Conservation (phyloP, 2,888 invertebrate species). For the Rhodophaea formosa region DNA sequence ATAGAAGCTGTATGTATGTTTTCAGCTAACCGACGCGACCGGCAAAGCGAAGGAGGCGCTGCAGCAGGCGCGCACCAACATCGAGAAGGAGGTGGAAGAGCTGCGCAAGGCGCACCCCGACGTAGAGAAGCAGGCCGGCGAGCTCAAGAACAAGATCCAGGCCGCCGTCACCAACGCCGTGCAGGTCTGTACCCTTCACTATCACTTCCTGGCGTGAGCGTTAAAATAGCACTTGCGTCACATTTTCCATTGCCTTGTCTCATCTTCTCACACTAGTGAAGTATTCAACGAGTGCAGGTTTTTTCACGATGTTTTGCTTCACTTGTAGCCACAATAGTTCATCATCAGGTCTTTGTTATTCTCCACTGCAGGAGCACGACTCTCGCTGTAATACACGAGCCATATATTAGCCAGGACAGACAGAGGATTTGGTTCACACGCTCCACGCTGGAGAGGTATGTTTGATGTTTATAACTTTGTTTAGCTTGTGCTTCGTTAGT, state of each 20-base stretch:
- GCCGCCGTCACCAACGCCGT: constrained; percentile 53
- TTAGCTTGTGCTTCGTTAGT: no score
- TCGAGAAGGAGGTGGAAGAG: constrained; percentile 55
- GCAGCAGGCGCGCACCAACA: constrained; percentile 48
- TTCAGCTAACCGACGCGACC: constrained; percentile 59
- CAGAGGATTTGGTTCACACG: no score
- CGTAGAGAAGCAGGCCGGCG: constrained; percentile 58
- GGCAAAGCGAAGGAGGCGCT: constrained; percentile 66
- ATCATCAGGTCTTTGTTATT: no score
- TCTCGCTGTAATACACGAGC: no score
- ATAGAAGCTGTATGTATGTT: not conserved
- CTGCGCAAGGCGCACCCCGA: constrained; percentile 67
- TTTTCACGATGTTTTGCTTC: no score
- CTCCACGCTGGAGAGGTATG: no score
- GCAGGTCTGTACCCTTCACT: constrained; percentile 38
- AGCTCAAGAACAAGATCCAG: constrained; percentile 54
- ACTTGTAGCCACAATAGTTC: no score
- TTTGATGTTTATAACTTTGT: no score
- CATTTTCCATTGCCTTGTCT: not conserved
- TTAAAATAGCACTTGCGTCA: not conserved
- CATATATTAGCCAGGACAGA: no score
- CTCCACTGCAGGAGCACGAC: no score
- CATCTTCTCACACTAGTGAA: no score
- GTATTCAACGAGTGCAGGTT: no score
- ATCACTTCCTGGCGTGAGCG: not conserved